Evolutionary conservation across 2,888 invertebrate species (phyloP).

Genomic region (Synanthedon vespiformis): DNA sequence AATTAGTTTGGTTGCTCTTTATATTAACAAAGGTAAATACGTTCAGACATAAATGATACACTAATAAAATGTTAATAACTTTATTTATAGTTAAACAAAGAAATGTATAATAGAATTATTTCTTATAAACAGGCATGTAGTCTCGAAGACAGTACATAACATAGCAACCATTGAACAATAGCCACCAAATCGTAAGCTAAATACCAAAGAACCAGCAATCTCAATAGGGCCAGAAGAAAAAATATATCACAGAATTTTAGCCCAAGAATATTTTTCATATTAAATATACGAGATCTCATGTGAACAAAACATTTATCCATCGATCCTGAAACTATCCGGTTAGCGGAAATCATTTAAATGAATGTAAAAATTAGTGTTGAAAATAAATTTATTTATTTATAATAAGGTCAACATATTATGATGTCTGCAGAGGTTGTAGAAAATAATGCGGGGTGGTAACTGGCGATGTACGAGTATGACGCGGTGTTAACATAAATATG

Average conservation of each 20-base stretch:
- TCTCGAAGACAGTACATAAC: conserved; percentile 13
- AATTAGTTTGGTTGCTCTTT: no score
- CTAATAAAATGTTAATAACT: conserved; percentile 52
- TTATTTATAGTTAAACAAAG: conserved; percentile 67
- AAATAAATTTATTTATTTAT: no score
- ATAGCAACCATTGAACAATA: conserved; percentile 38
- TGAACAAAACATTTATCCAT: no score
- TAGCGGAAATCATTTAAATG: no score
- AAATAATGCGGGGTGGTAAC: conserved; percentile 14
- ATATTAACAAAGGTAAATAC: no score
- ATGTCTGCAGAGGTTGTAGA: neutral
- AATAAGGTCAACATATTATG: no score
- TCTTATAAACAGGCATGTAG: conserved; percentile 50
- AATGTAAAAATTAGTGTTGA: no score
- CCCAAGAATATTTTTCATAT: conserved; percentile 25
- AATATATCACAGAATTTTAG: conserved; percentile 67
- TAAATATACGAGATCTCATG: no score
- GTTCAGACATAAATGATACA: conserved; percentile 12
- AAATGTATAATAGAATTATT: conserved; percentile 60
- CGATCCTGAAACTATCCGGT: conserved; percentile 3
- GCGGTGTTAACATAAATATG: neutral
- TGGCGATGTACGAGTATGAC: neutral
- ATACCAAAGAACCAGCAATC: conserved; percentile 25
- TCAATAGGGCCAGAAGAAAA: conserved; percentile 17
- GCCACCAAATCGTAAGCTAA: conserved; percentile 50